These are phyloP conservation scores for Norana najaformis DNA, from an alignment of 2,888 invertebrate species.

Conservation along the genomic window DNA sequence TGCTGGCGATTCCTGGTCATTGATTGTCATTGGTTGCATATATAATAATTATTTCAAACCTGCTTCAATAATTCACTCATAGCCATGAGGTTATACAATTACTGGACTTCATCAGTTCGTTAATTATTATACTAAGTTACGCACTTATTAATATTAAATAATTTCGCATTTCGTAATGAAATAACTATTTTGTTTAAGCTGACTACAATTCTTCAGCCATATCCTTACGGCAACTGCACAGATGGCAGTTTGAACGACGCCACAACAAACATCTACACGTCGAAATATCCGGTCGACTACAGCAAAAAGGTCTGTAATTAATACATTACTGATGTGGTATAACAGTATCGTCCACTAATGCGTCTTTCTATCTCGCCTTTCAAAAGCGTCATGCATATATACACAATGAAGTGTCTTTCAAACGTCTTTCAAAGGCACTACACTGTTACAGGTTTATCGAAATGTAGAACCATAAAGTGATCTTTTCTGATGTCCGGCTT, in stretches of 20 bases:
- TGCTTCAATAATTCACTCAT: not conserved
- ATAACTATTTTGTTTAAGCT: not conserved
- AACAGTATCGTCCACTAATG: not conserved
- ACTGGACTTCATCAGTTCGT: not conserved
- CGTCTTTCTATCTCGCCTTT: not conserved
- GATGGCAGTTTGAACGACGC: not conserved
- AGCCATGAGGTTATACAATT: not conserved
- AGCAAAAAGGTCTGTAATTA: not conserved
- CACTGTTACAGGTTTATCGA: no score
- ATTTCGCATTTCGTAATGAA: not conserved
- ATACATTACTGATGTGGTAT: not conserved
- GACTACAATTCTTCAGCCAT: not conserved
- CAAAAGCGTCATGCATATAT: no score
- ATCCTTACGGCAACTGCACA: not conserved
- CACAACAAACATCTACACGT: not conserved
- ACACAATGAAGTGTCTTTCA: no score
- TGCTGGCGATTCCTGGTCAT: no score
- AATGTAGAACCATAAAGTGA: no score
- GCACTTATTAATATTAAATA: not conserved
- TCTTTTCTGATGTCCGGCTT: no score
- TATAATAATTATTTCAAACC: not conserved
- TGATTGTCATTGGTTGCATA: no score
- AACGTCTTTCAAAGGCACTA: no score
- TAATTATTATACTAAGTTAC: not conserved
- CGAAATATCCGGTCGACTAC: slow-evolving; percentile 16